A percentile compares a stretch with the other conserved stretches of the same genome.
Evolutionary conservation across 2,797 vertebrate species (phyloP).

Genomic region (Capromys pilorides): DNA sequence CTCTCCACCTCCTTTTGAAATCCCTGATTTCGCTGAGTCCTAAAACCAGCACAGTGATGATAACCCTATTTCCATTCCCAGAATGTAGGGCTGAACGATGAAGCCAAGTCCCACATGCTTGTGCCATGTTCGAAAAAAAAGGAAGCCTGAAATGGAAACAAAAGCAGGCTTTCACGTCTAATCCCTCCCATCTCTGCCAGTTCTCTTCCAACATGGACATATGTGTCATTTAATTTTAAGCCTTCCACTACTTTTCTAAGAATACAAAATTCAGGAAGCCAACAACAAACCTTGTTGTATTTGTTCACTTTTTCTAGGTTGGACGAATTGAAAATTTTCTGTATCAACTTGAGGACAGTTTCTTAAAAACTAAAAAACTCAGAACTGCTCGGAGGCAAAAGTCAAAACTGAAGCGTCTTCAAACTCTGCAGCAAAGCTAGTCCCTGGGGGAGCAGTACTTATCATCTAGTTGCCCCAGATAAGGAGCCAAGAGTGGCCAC

Average conservation of each 20-base stretch:
- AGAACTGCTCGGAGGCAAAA: conserved; percentile 79
- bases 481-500: conserved; percentile 36
- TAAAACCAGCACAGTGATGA: conserved; percentile 78
- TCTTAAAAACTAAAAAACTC: conserved; percentile 82
- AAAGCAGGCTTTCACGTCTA: conserved; percentile 41
- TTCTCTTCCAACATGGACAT: conserved; percentile 46
- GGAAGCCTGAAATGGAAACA: conserved; percentile 69
- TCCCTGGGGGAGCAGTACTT: conserved; percentile 37
- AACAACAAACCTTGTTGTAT: background rate
- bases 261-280: background rate
- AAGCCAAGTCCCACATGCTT: conserved; percentile 52
- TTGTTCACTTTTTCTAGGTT: conserved; percentile 79
- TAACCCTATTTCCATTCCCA: conserved; percentile 72
- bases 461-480: background rate
- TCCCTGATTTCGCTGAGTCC: conserved; percentile 82
- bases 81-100: conserved; percentile 67
- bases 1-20: conserved; percentile 82
- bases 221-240: conserved; percentile 33
- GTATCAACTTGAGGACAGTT: conserved; percentile 84
- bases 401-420: conserved; percentile 80
- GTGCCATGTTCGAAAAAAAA: conserved; percentile 74
- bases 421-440: conserved; percentile 71
- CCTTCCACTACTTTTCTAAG: background rate
- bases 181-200: conserved; percentile 39
- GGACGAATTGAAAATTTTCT: conserved; percentile 85